These are phyloP conservation scores for Ips nitidus DNA, from an alignment of 1,140 invertebrate species.

Conservation along the genomic window DNA sequence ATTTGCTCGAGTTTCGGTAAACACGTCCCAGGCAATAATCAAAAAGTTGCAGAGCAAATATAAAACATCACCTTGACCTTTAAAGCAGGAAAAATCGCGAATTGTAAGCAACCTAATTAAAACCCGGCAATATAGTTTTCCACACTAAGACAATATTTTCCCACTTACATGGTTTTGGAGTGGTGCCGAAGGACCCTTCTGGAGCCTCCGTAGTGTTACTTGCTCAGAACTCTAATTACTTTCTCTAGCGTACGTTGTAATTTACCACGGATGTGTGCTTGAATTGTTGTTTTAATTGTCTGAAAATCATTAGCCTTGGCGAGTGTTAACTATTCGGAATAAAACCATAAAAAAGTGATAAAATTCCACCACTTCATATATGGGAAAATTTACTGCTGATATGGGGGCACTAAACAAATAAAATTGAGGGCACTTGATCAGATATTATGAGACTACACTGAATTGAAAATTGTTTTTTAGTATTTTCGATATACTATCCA, in stretches of 20 bases:
- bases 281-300: not conserved
- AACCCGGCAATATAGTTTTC: not conserved
- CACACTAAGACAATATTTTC: conserved; percentile 2
- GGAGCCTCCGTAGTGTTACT: conserved; percentile 1
- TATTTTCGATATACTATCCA: too few species aligned
- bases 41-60: too few species aligned
- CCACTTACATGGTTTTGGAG: not conserved
- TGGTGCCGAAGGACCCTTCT: not conserved
- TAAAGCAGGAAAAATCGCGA: too few species aligned
- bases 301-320: not conserved
- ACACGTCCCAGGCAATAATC: too few species aligned
- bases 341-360: too few species aligned
- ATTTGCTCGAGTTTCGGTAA: too few species aligned
- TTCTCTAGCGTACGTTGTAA: not conserved
- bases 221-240: conserved; percentile 3
- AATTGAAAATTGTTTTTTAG: not conserved
- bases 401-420: not conserved
- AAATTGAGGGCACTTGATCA: conserved; percentile 1
- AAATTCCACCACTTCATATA: too few species aligned
- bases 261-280: not conserved
- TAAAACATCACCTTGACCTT: too few species aligned
- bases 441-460: not conserved
- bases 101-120: not conserved
- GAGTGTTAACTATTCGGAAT: too few species aligned
- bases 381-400: not conserved